A percentile compares a stretch with the other conserved stretches of the same genome.
Conservation (phyloP, 2,113 vertebrate genomes). For the Zosterops japonicus region DNA sequence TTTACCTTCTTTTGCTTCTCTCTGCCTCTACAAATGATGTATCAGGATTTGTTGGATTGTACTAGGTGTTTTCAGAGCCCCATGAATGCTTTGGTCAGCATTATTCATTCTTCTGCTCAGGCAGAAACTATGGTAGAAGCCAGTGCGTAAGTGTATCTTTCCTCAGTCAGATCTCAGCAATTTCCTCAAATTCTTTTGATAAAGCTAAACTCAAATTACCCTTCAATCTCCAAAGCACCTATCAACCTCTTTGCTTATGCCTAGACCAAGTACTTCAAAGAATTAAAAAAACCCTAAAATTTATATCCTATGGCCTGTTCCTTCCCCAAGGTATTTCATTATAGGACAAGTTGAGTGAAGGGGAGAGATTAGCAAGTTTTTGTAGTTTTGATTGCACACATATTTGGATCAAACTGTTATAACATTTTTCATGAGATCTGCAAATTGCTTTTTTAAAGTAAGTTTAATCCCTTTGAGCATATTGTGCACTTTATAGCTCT, state of each 20-base stretch:
- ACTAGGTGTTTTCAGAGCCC: not conserved
- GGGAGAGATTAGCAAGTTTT: not conserved
- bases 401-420: not conserved
- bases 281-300: not conserved
- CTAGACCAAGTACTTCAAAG: not conserved
- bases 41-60: not conserved
- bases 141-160: not conserved
- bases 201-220: not conserved
- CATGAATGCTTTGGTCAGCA: not conserved
- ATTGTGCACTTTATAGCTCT: not conserved
- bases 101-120: rapidly evolving
- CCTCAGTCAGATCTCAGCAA: not conserved
- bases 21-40: not conserved
- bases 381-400: not conserved
- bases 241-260: not conserved
- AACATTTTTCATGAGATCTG: not conserved
- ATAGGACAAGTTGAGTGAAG: not conserved
- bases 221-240: not conserved
- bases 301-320: not conserved
- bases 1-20: not conserved
- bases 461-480: not conserved
- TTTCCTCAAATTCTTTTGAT: not conserved
- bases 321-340: not conserved
- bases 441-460: not conserved
- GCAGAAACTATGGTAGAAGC: not conserved